These are phyloP conservation scores for Hydrochoerus hydrochaeris DNA, from an alignment of 2,113 vertebrate genomes.

Conservation along the genomic window DNA sequence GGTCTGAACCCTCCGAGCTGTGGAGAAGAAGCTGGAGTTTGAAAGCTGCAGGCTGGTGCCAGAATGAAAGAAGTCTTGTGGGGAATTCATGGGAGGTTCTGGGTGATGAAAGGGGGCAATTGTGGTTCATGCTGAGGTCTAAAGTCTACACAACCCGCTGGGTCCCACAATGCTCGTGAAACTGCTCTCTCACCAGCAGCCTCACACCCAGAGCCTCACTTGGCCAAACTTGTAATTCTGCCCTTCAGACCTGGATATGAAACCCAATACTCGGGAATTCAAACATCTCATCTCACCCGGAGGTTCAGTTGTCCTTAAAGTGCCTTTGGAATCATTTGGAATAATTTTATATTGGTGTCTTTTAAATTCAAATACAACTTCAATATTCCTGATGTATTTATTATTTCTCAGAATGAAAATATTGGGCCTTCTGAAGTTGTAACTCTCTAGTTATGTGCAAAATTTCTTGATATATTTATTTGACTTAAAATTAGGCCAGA, in stretches of 20 bases:
- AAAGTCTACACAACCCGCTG: conserved; percentile 60
- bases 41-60: conserved; percentile 67
- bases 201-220: background rate
- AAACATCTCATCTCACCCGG: background rate
- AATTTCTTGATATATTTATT: conserved; percentile 59
- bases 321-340: conserved; percentile 59
- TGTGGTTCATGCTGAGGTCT: conserved; percentile 84
- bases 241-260: conserved; percentile 35
- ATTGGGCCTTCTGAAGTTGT: conserved; percentile 50
- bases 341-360: conserved; percentile 40
- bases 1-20: conserved; percentile 40
- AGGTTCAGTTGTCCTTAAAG: conserved; percentile 66
- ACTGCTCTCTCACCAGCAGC: conserved; percentile 8
- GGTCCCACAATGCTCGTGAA: conserved; percentile 72
- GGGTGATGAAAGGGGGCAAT: conserved; percentile 81
- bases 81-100: conserved; percentile 78
- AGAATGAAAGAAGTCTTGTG: conserved; percentile 63
- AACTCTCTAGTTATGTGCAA: conserved; percentile 34
- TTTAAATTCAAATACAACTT: conserved; percentile 61
- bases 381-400: conserved; percentile 46
- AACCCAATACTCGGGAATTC: conserved; percentile 54
- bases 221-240: conserved; percentile 59
- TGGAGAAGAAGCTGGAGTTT: conserved; percentile 67
- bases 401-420: conserved; percentile 67
- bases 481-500: conserved; percentile 58